A percentile compares a stretch with the other conserved stretches of the same genome.
phyloP scores from a whole-genome alignment of 2,888 invertebrate species.

The Microplitis deprimator region DNA sequence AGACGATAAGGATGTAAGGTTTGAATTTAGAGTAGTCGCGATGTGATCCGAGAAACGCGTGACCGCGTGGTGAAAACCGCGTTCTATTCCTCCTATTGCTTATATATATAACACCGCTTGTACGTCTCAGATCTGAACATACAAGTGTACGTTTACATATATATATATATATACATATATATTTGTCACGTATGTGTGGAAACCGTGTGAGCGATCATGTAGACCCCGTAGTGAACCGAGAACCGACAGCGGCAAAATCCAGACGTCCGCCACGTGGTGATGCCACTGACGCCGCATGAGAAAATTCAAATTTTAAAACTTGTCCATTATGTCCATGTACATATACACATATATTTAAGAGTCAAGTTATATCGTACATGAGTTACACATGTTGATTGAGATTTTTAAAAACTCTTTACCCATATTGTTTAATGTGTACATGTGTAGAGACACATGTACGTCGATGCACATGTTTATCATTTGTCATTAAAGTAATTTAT shows the following conservation, averaged over 20 bases:
- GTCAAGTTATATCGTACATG: not conserved
- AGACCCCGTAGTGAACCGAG: conserved; percentile 49
- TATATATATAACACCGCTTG: not conserved
- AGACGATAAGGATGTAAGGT: conserved; percentile 1
- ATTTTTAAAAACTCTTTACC: conserved; percentile 1
- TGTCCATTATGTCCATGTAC: not conserved
- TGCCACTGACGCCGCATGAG: conserved; percentile 24
- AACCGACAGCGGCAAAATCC: conserved; percentile 40
- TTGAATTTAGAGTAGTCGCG: not conserved
- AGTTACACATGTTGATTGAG: not conserved
- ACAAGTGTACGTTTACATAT: conserved; percentile 30
- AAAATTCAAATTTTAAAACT: conserved; percentile 36
- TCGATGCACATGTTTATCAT: conserved; percentile 4
- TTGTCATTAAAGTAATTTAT: conserved; percentile 15
- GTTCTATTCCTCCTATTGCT: conserved; percentile 5
- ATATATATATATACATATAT: not conserved
- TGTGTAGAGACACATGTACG: not conserved
- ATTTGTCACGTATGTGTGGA: not conserved
- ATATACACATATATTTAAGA: not conserved
- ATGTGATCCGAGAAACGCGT: conserved; percentile 24
- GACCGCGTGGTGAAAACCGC: conserved; percentile 45
- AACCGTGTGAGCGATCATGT: conserved; percentile 48
- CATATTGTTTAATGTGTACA: not conserved
- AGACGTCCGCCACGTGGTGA: conserved; percentile 53
- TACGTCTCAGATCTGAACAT: conserved; percentile 10